Evolutionary conservation across 2,113 vertebrate species (phyloP).

Genomic region (Zeus faber): DNA sequence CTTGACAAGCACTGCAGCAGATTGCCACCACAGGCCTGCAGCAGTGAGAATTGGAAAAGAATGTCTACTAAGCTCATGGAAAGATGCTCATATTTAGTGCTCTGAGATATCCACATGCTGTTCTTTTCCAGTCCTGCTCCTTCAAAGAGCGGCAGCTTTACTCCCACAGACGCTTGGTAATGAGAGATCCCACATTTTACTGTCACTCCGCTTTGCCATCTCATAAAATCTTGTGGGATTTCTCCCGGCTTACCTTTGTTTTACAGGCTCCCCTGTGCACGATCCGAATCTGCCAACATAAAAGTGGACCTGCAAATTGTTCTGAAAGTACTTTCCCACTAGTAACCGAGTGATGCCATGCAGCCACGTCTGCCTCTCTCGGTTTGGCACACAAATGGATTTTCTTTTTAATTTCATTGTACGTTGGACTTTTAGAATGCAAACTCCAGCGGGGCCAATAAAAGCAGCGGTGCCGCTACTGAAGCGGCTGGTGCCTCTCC

Average conservation of each 20-base stretch:
- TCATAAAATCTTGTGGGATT: constrained; percentile 45
- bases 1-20: no score
- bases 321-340: constrained; percentile 18
- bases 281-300: constrained; percentile 22
- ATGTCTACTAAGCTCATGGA: no score
- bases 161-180: constrained; percentile 29
- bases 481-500: not conserved
- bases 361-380: not conserved
- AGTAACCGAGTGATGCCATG: not conserved
- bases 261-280: constrained; percentile 21
- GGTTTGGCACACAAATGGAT: no score
- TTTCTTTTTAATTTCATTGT: not conserved
- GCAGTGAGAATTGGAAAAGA: no score
- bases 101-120: constrained; percentile 18
- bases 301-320: constrained; percentile 23
- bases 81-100: constrained; percentile 57
- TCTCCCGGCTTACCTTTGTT: constrained; percentile 27
- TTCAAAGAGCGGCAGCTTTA: constrained; percentile 29
- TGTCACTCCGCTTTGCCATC: constrained; percentile 37
- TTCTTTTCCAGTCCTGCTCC: not conserved
- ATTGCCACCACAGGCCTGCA: no score
- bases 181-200: constrained; percentile 40
- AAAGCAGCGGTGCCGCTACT: not conserved
- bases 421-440: not conserved
- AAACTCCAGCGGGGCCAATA: constrained; percentile 2